Evolutionary conservation across 2,888 invertebrate species (phyloP), one percentile per base, ranked within the genome.

Genomic region (Andricus quercusramuli): DNA sequence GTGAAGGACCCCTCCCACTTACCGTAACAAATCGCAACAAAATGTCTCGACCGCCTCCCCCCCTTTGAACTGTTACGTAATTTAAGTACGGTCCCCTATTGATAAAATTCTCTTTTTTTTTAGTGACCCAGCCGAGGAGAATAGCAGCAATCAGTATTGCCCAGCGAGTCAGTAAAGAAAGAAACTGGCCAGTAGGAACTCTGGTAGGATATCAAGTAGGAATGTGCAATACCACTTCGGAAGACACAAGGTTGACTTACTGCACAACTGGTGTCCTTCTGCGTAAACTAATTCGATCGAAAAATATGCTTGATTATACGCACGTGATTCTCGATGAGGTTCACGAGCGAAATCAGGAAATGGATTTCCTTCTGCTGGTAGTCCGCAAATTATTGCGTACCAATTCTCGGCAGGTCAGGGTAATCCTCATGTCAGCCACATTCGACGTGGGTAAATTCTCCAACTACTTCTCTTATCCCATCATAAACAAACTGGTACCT

Each of bases 341-440:
- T 0, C 98, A 99, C 88, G 99, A 99, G 92, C 94, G 99, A 62
- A 97, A 97, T 86, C 96, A 97, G 90, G 97, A 98, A 41, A 97
- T 98, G 94, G 99, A 99, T 90, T 98, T 99, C 90, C 93, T 97
- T 1, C 92, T 99, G 32, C 94, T 99, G 17, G 93, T 99, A 15
- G 96, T 98, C 0, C 95, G 97, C 83, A 97, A 96, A 87, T 94
- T 98, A 68, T 93, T 98, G 44, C 93, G 95, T 82, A 95, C 95
- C 0, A 96, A 95, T 90, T 96, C 96, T 0, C 93, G 93, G 0
- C 92, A 94, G 81, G 95, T 96, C 0, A 96, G 96, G 93, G 92
- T 97, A 0, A 94, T 99, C 77, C 93, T 99, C 3, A 99, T 99
- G 99, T 99, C 98, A 0, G 99, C 99, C 0, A 99, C 99, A 2